A percentile compares a stretch with the other conserved stretches of the same genome.
Conservation (phyloP, 2,797 vertebrate genomes). For the Petrocephalus sullivani region DNA sequence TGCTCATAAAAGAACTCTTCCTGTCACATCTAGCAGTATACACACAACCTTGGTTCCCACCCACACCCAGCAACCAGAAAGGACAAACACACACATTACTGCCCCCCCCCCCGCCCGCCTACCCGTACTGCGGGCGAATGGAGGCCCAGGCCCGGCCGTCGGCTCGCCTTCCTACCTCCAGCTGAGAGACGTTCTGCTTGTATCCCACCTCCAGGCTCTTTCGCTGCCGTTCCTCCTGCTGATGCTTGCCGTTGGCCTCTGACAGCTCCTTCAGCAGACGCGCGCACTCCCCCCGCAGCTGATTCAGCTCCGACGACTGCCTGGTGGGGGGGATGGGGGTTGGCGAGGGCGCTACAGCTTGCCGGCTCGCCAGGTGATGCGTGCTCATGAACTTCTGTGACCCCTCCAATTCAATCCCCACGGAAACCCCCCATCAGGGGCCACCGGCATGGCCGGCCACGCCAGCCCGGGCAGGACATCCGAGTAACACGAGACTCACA, state of each 20-base stretch:
- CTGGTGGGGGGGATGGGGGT: conserved; percentile 46
- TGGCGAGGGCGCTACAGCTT: background rate
- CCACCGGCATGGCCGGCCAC: background rate
- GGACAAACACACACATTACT: background rate
- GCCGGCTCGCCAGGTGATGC: background rate
- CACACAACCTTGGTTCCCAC: background rate
- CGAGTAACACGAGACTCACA: background rate
- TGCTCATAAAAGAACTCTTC: background rate
- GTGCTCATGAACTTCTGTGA: background rate
- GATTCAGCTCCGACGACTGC: conserved; percentile 89
- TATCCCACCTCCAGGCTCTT: conserved; percentile 82
- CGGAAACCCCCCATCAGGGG: background rate
- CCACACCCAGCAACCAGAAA: background rate
- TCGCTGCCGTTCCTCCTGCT: conserved; percentile 93
- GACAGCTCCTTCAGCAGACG: conserved; percentile 83
- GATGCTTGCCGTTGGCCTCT: conserved; percentile 81
- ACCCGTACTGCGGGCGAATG: background rate
- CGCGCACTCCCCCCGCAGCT: conserved; percentile 82
- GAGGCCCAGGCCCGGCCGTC: background rate
- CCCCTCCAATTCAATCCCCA: background rate
- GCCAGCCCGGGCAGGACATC: background rate
- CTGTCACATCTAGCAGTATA: background rate
- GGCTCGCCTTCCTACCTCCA: conserved; percentile 56
- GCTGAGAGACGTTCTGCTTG: conserved; percentile 75
- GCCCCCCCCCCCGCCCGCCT: background rate